Conservation (phyloP, 2,797 vertebrate genomes). For the Buceros bicornis region DNA sequence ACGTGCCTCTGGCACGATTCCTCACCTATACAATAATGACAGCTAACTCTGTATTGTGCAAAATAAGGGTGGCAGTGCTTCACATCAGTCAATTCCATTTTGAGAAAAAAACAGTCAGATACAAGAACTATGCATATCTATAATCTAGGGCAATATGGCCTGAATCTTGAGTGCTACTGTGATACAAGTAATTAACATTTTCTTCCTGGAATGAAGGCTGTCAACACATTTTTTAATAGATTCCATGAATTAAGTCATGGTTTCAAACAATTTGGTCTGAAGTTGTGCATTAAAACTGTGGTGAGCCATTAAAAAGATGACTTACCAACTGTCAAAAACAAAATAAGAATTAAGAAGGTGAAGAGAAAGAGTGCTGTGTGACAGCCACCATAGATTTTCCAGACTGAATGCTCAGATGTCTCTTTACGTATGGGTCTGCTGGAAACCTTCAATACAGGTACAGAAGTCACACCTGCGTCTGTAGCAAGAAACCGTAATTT, state of each 20-base stretch:
- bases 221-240: slow-evolving; percentile 75
- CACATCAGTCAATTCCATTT: slow-evolving; percentile 50
- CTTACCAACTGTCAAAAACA: slow-evolving; percentile 72
- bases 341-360: slow-evolving; percentile 73
- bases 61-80: slow-evolving; percentile 33
- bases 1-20: background rate
- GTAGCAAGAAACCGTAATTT: background rate
- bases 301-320: slow-evolving; percentile 72
- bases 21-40: background rate
- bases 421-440: background rate
- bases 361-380: slow-evolving; percentile 48
- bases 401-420: slow-evolving; percentile 69
- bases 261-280: slow-evolving; percentile 72
- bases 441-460: slow-evolving; percentile 25
- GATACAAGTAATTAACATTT: slow-evolving; percentile 77
- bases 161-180: slow-evolving; percentile 76
- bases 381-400: slow-evolving; percentile 68
- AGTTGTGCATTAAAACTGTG: slow-evolving; percentile 65
- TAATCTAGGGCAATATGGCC: slow-evolving; percentile 75
- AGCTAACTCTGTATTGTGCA: background rate
- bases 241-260: slow-evolving; percentile 71
- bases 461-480: background rate
- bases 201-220: slow-evolving; percentile 77
- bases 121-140: slow-evolving; percentile 72
- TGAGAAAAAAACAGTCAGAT: slow-evolving; percentile 34